Evolutionary conservation across 2,797 vertebrate genomes (phyloP), one percentile per base, ranked within the genome.

Genomic region (Coregonus ussuriensis): DNA sequence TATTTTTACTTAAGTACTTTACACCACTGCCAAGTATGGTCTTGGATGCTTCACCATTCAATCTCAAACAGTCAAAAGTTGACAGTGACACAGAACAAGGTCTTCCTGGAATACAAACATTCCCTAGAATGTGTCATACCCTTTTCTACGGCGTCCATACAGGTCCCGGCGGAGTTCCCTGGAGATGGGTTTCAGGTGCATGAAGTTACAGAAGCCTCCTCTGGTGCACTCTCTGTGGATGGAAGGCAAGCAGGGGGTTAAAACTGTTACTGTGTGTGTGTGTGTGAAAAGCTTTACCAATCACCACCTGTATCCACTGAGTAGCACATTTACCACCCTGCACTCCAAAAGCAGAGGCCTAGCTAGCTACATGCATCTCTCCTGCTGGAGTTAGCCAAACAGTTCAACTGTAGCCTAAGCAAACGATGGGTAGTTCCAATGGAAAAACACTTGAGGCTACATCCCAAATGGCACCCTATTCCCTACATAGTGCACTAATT

Each of bases 141-240:
- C 96, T 96, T 99, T 99, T 84, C 96, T 96, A 59, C 96, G 95
- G 0, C 98, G 96, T 11, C 98, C 98, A 0, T 99, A 99, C 83
- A 99, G 88, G 85, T 99, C 97, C 1, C 97, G 93, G 21, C 98
- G 94, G 52, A 99, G 93, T 88, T 99, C 98, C 52, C 97, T 93
- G 51, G 98, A 99, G 81, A 99, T 99, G 0, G 97, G 97, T 91
- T 99, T 99, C 89, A 99, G 94, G 82, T 99, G 98, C 98, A 99
- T 99, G 86, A 99, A 99, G 94, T 99, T 99, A 90, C 98, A 99
- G 94, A 99, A 99, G 70, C 98, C 97, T 0, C 97, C 98, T 81
- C 98, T 93, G 69, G 98, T 99, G 87, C 98, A 99, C 89, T 99
- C 98, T 56, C 98, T 99, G 94, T 4, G n/a, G 70, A 75, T 13